These are phyloP conservation scores for Ganaspis brasiliensis DNA, from an alignment of 2,888 invertebrate genomes.

Conservation along the genomic window DNA sequence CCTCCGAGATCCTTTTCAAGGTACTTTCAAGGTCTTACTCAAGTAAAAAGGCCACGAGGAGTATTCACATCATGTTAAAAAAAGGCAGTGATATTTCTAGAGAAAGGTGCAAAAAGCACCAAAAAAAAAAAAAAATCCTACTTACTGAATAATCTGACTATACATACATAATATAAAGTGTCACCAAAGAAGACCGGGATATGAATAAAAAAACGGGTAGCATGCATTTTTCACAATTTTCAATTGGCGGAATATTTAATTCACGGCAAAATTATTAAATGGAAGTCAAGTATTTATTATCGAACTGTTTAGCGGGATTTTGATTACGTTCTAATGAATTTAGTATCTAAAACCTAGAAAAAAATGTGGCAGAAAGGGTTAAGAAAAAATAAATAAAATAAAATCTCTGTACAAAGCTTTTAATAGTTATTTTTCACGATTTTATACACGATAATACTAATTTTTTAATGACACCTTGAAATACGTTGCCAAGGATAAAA, in stretches of 20 bases:
- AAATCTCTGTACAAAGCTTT: no score
- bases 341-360: no score
- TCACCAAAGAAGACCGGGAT: background rate
- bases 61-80: slow-evolving; percentile 18
- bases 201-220: background rate
- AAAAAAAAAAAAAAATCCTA: background rate
- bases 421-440: no score
- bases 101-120: background rate
- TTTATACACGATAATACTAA: no score
- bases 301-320: no score
- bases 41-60: slow-evolving; percentile 23
- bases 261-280: no score
- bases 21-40: slow-evolving; percentile 23
- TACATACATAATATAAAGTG: slow-evolving; percentile 2
- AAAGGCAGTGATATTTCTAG: background rate
- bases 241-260: no score
- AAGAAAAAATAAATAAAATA: no score
- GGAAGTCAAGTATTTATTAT: no score
- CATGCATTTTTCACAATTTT: background rate
- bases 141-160: slow-evolving; percentile 15
- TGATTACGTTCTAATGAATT: no score
- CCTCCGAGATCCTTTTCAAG: slow-evolving; percentile 19
- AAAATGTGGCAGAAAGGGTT: no score
- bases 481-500: background rate
- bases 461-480: background rate